Evolutionary conservation across 2,113 vertebrate genomes (phyloP).

Genomic region (Aegithalos caudatus): DNA sequence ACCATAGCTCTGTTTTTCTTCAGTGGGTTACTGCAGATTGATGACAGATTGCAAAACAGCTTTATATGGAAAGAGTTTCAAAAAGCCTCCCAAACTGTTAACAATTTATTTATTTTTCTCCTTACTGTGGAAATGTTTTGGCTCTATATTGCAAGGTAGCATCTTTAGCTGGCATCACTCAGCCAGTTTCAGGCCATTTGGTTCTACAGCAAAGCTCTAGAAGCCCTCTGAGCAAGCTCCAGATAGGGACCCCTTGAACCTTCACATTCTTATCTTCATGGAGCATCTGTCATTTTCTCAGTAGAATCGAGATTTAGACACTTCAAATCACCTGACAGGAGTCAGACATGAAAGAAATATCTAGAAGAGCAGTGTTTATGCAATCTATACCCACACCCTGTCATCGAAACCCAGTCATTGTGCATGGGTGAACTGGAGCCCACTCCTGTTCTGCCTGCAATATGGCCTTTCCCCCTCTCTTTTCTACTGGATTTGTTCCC

Average conservation of each 20-base stretch:
- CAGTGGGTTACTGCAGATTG: slow-evolving; percentile 16
- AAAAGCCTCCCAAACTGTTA: slow-evolving; percentile 31
- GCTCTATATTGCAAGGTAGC: neutral
- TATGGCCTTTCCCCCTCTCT: fast-evolving
- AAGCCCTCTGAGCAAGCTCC: neutral
- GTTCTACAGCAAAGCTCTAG: neutral
- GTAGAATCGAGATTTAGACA: neutral
- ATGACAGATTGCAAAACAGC: slow-evolving; percentile 52
- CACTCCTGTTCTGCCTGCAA: neutral
- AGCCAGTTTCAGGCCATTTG: neutral
- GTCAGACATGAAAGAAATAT: neutral
- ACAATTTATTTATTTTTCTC: slow-evolving; percentile 12
- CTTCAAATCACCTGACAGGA: neutral
- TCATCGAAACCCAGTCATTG: fast-evolving
- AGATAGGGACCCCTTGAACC: neutral
- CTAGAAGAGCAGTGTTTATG: neutral
- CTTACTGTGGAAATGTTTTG: slow-evolving; percentile 12
- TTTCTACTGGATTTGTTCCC: neutral
- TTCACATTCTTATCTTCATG: neutral
- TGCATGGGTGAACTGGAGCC: fast-evolving
- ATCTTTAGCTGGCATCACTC: neutral
- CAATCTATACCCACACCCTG: neutral
- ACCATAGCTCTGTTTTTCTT: slow-evolving; percentile 34
- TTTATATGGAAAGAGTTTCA: slow-evolving; percentile 22
- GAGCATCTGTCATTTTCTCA: neutral